These are phyloP conservation scores for Microctenopoma stevenorrisi DNA, from an alignment of 2,797 vertebrate genomes.

Conservation along the genomic window DNA sequence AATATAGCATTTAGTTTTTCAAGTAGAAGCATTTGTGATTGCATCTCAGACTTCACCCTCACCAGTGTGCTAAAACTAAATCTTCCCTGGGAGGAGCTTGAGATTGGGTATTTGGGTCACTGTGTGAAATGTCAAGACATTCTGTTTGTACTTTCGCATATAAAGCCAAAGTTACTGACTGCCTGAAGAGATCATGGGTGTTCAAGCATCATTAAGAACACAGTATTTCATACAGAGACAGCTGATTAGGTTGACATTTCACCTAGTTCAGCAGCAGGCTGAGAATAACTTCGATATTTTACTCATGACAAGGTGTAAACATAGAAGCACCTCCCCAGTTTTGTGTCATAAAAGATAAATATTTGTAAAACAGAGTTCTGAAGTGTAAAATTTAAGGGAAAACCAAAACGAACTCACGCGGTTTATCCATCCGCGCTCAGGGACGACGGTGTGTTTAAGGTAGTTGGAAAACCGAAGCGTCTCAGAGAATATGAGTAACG, in stretches of 20 bases:
- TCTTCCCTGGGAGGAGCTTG: background rate
- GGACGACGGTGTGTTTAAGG: background rate
- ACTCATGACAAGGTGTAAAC: background rate
- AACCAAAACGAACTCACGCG: background rate
- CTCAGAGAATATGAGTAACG: no score
- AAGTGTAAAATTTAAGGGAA: background rate
- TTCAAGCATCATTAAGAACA: background rate
- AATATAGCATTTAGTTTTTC: slow-evolving; percentile 6
- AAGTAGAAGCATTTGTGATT: slow-evolving; percentile 5
- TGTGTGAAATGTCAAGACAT: slow-evolving; percentile 6
- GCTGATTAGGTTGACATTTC: background rate
- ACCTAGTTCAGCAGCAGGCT: background rate
- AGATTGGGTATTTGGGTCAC: background rate
- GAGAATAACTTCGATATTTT: background rate
- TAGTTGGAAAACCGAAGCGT: no score
- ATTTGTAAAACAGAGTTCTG: background rate
- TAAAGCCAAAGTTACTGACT: background rate
- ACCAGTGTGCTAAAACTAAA: slow-evolving; percentile 23
- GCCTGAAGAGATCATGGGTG: background rate
- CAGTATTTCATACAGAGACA: background rate
- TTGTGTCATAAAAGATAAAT: background rate
- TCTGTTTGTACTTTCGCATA: background rate
- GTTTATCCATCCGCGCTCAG: accelerated
- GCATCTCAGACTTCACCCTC: slow-evolving; percentile 4
- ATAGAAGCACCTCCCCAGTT: background rate